Evolutionary conservation across 2,888 invertebrate genomes (phyloP).

Genomic region (Lasioglossum lativentre): DNA sequence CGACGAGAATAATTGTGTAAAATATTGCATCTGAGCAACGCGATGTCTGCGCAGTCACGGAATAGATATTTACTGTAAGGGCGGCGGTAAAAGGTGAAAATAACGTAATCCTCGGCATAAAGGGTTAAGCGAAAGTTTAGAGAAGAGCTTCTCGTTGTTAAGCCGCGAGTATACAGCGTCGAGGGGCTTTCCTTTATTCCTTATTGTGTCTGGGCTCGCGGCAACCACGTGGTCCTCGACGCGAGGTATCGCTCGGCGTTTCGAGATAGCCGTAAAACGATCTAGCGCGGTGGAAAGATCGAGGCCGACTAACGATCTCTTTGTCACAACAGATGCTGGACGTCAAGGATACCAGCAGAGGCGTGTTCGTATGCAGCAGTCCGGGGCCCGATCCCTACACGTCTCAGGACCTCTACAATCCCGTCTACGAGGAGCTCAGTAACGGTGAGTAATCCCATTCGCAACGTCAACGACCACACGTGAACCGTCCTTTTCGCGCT

Average conservation of each 20-base stretch:
- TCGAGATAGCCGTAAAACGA: constrained; percentile 14
- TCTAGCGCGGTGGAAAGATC: not conserved
- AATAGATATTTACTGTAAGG: not conserved
- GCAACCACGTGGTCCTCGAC: constrained; percentile 11
- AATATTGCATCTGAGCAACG: not conserved
- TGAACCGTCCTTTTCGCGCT: not conserved
- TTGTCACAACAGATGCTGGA: constrained; percentile 81
- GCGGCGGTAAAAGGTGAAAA: not conserved
- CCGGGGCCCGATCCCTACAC: constrained; percentile 88
- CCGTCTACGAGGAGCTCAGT: constrained; percentile 93
- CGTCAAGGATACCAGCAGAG: constrained; percentile 80
- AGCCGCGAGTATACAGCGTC: constrained; percentile 59
- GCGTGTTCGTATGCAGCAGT: constrained; percentile 85
- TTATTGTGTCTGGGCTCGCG: constrained; percentile 31
- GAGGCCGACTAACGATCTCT: constrained; percentile 30
- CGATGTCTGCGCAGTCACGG: not conserved
- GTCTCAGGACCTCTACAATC: constrained; percentile 89
- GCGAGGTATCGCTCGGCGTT: constrained; percentile 20
- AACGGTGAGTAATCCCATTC: constrained; percentile 86
- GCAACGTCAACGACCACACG: not conserved
- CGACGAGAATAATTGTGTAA: not conserved
- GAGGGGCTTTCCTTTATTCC: constrained; percentile 62
- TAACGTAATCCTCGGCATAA: constrained; percentile 19
- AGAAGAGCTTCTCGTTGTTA: constrained; percentile 38
- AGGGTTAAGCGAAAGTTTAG: constrained; percentile 8